Percentiles rank a stretch among this genome's conserved stretches.
Conservation (phyloP, 2,888 invertebrate species). For the Stratiomys singularior region DNA sequence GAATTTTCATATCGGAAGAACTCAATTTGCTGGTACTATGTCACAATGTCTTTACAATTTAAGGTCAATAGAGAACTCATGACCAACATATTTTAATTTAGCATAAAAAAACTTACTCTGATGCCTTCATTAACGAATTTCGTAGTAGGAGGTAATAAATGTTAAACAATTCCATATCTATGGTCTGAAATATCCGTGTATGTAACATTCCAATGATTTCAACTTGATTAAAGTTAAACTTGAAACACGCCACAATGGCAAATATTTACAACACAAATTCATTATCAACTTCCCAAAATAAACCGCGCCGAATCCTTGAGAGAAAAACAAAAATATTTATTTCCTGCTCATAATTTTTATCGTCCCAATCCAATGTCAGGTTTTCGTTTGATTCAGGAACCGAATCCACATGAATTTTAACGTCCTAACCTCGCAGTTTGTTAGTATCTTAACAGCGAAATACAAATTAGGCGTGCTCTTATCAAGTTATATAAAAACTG, state of each 20-base stretch:
- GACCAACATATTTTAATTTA: too few species aligned
- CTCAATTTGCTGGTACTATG: too few species aligned
- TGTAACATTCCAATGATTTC: not conserved
- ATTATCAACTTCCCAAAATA: not conserved
- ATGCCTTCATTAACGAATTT: too few species aligned
- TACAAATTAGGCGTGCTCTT: slow-evolving; percentile 31
- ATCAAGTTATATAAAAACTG: slow-evolving; percentile 23
- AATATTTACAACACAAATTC: slow-evolving; percentile 11
- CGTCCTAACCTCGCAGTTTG: not conserved
- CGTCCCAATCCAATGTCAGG: not conserved
- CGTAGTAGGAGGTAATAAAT: too few species aligned
- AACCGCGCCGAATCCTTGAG: slow-evolving; percentile 7
- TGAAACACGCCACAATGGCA: not conserved
- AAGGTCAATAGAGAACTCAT: too few species aligned
- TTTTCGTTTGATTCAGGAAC: not conserved
- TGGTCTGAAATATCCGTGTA: not conserved
- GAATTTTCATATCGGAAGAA: too few species aligned
- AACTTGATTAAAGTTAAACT: not conserved
- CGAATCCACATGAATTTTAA: not conserved
- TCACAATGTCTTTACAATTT: too few species aligned
- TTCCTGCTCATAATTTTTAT: slow-evolving; percentile 10
- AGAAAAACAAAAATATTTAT: not conserved
- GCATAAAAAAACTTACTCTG: too few species aligned
- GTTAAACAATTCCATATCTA: too few species aligned
- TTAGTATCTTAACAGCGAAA: not conserved